These are phyloP conservation scores for Lytechinus pictus DNA, from an alignment of 35 echinoderm and acorn worm species.

Conservation along the genomic window DNA sequence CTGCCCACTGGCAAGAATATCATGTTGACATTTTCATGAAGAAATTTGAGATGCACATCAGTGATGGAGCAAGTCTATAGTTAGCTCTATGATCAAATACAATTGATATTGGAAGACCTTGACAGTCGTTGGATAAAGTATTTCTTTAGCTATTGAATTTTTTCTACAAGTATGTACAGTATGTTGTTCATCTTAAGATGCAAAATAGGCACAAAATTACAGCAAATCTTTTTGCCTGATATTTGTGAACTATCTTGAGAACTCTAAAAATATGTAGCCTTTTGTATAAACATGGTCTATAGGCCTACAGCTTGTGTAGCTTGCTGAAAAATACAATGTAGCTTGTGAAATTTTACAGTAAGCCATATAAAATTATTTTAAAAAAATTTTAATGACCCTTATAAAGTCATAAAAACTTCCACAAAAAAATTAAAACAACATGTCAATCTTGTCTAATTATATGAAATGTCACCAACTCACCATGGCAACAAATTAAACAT, in stretches of 20 bases:
- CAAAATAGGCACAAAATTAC: neutral
- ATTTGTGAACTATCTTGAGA: neutral
- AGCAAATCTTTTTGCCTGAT: neutral
- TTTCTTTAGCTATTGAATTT: neutral
- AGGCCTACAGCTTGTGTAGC: no score
- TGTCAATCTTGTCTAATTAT: no score
- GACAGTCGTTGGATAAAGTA: neutral
- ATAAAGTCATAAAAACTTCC: no score
- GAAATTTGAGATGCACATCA: neutral
- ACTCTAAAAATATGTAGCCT: neutral
- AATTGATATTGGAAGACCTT: neutral
- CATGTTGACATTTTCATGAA: neutral
- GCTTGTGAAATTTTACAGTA: no score
- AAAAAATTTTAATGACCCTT: no score
- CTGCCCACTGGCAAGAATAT: conserved; percentile 9
- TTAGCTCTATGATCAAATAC: neutral
- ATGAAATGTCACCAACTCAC: no score
- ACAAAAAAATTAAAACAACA: no score
- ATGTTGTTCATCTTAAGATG: neutral
- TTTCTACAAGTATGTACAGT: neutral
- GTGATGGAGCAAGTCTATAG: neutral
- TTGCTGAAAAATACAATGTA: no score
- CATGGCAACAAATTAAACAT: no score
- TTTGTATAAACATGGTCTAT: no score
- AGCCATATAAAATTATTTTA: no score